Evolutionary conservation across 1,140 invertebrate species (phyloP), one percentile per base, ranked within the genome.

Genomic region (Drosophila kikkawai): DNA sequence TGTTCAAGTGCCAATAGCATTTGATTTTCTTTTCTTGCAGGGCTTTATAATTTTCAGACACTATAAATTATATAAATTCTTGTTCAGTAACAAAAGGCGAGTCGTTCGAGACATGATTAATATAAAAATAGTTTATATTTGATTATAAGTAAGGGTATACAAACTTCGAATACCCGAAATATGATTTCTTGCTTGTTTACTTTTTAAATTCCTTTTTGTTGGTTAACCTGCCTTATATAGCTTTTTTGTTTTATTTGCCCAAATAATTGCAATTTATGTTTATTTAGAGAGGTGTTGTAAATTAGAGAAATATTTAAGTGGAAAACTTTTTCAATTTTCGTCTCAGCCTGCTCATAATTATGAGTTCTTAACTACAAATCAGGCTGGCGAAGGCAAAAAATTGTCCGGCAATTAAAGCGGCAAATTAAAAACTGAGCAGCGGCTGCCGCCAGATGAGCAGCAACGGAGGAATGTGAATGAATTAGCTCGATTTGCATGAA

Each of bases 401-500:
- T 50, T 55, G 68, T 71, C 48, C 48, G 41, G 76, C 77, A 80
- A 80, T 80, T 80, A 80, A 61, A 59, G 45, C 67, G 47, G 29
- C 59, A 68, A 80, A 71, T 64, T 56, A 74, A 64, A 86, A 74
- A 67, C 32, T 53, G 61, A 64, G 61, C 61, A 68, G 17, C 48
- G 71, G 64, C 39, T 79, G 41, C 13, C 26, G 26, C 32, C 44
- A 61, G 64, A 61, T 39, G n/a, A 60, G 37, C 32, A 75, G 61
- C 19, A 37, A 42, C 15, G 32, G 47, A 13, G 44, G 69, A 87
- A 77, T 87, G 73, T 83, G 84, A 82, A 88, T 88, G 85, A 90
- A 90, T 88, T 88, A 88, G 80, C 77, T 61, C 37, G 78, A 88
- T 88, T 88, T 88, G 82, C 84, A 88, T 88, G 85, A 79, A 79